Evolutionary conservation across 1,140 invertebrate species (phyloP).

Genomic region (Brachionus angularis): DNA sequence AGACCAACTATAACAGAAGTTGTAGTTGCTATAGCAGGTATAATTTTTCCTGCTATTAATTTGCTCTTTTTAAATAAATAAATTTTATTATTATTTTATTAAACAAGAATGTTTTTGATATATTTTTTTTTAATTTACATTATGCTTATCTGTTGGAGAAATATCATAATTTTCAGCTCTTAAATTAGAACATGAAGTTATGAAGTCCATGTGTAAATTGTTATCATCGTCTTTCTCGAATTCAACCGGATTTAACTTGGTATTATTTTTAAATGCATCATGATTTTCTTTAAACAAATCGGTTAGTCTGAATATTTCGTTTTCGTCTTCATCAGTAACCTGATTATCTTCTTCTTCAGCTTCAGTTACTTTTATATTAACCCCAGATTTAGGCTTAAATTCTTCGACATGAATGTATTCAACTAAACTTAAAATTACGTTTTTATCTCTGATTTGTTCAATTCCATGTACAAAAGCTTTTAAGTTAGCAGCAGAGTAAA

Average conservation of each 20-base stretch:
- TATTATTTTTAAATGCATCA: conserved; percentile 47
- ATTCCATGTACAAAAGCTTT: conserved; percentile 85
- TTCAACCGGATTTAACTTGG: conserved; percentile 76
- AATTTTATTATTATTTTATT: neutral
- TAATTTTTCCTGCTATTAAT: conserved; percentile 96
- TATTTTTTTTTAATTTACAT: conserved; percentile 1
- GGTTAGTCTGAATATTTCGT: neutral
- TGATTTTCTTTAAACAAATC: neutral
- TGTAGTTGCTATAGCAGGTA: conserved; percentile 96
- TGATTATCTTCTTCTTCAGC: conserved; percentile 16
- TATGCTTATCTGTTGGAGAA: conserved; percentile 80
- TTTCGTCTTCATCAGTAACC: neutral
- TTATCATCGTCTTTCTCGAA: conserved; percentile 98
- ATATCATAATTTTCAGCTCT: conserved; percentile 95
- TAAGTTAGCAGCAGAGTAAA: conserved; percentile 86
- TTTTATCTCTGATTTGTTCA: neutral
- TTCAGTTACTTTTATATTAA: conserved; percentile 94
- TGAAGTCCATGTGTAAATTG: conserved; percentile 98
- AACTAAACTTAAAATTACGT: conserved; percentile 58
- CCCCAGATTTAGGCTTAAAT: conserved; percentile 84
- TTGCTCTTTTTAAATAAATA: conserved; percentile 78
- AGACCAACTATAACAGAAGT: conserved; percentile 92
- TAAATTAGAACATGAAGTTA: conserved; percentile 91
- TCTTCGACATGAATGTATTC: conserved; percentile 66
- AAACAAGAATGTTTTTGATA: too few species aligned